Evolutionary conservation across 2,113 vertebrate genomes (phyloP).

Genomic region (Entomyzon cyanotis): DNA sequence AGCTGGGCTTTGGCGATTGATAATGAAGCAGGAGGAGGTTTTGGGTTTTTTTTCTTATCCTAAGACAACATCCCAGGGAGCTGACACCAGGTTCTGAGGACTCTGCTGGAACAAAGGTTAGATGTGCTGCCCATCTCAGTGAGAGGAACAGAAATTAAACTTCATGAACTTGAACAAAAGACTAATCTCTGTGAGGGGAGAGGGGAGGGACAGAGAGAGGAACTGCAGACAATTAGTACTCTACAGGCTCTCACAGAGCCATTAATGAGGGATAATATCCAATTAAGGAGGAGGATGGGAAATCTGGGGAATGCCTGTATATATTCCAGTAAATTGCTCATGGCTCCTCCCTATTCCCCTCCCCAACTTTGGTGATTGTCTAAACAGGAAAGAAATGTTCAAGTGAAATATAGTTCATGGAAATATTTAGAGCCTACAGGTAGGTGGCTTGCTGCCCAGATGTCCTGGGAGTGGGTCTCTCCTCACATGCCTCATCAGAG

Average conservation of each 20-base stretch:
- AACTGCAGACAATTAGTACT: constrained; percentile 56
- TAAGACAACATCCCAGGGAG: not conserved
- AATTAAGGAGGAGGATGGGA: constrained; percentile 50
- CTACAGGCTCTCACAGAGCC: constrained; percentile 50
- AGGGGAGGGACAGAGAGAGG: constrained; percentile 14
- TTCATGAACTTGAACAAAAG: constrained; percentile 65
- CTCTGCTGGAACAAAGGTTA: constrained; percentile 14
- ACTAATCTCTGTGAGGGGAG: constrained; percentile 29
- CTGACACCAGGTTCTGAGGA: constrained; percentile 1
- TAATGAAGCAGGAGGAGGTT: not conserved
- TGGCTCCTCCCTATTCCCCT: not conserved
- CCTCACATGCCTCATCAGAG: constrained; percentile 11
- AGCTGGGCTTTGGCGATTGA: not conserved
- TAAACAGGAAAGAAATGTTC: constrained; percentile 1
- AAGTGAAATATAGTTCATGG: constrained; percentile 15
- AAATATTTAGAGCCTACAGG: constrained; percentile 33
- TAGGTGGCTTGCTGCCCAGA: constrained; percentile 44
- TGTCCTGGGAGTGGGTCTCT: not conserved
- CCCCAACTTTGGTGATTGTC: not conserved
- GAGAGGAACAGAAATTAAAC: constrained; percentile 61
- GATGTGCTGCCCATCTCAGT: not conserved
- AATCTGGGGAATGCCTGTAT: constrained; percentile 39
- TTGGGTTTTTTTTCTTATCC: not conserved
- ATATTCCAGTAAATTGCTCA: constrained; percentile 27
- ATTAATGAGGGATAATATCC: constrained; percentile 60